These are phyloP conservation scores for Hylaea fasciaria DNA, from an alignment of 2,888 invertebrate species.

Conservation along the genomic window DNA sequence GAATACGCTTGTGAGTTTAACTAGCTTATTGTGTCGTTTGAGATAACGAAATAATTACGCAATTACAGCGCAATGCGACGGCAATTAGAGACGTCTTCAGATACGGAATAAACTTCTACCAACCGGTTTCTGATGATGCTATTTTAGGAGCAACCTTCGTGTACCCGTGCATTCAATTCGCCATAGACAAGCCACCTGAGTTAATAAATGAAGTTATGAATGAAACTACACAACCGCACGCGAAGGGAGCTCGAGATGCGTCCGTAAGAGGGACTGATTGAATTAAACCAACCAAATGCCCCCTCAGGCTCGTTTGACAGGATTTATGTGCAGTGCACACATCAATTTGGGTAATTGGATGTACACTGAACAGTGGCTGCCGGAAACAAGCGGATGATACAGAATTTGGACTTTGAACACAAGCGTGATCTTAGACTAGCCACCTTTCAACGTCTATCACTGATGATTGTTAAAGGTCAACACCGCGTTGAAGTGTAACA, in stretches of 20 bases:
- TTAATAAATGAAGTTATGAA: slow-evolving; percentile 40
- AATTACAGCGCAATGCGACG: slow-evolving; percentile 40
- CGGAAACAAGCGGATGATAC: slow-evolving; percentile 15
- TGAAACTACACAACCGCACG: slow-evolving; percentile 40
- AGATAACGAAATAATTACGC: slow-evolving; percentile 44
- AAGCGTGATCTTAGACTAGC: not conserved
- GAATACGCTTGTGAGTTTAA: slow-evolving; percentile 21
- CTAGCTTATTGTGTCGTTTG: slow-evolving; percentile 39
- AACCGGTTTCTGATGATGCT: slow-evolving; percentile 39
- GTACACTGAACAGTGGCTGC: slow-evolving; percentile 50
- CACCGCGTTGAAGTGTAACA: slow-evolving; percentile 16
- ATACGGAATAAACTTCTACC: slow-evolving; percentile 35
- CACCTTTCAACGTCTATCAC: not conserved
- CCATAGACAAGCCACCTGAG: slow-evolving; percentile 21
- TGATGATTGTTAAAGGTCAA: slow-evolving; percentile 14
- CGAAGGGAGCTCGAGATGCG: slow-evolving; percentile 41
- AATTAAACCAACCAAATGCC: slow-evolving; percentile 71
- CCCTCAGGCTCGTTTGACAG: slow-evolving; percentile 65
- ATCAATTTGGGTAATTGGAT: slow-evolving; percentile 79
- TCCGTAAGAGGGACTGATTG: slow-evolving; percentile 64
- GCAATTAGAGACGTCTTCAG: slow-evolving; percentile 41
- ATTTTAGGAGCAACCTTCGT: slow-evolving; percentile 38
- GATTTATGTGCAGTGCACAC: slow-evolving; percentile 77
- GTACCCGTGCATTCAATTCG: slow-evolving; percentile 15
- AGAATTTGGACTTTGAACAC: slow-evolving; percentile 2